Percentiles rank a stretch among this genome's conserved stretches.
phyloP scores from a whole-genome alignment of 2,888 invertebrate genomes.

The Lumbricus terrestris region DNA sequence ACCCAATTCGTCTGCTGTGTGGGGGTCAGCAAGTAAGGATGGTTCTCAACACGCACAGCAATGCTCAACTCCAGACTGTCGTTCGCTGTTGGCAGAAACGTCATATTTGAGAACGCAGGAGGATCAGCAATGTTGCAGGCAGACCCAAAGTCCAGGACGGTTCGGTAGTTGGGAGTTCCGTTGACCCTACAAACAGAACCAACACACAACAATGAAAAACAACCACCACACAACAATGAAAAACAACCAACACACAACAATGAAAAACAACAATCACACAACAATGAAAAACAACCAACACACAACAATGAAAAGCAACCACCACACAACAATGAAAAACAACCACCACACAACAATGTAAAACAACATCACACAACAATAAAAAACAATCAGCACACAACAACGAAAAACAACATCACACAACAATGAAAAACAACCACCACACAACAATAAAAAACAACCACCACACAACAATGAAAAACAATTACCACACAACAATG shows the following conservation, averaged over 20 bases:
- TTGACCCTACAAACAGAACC: neutral
- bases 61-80: constrained; percentile 28
- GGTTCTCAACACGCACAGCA: constrained; percentile 40
- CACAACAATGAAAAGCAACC: too few relatives aligned
- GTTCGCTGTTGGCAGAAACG: constrained; percentile 18
- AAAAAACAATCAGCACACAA: too few relatives aligned
- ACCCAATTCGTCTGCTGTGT: constrained; percentile 7
- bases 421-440: too few relatives aligned
- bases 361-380: too few relatives aligned
- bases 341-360: too few relatives aligned
- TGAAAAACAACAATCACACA: too few relatives aligned
- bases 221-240: neutral
- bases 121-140: constrained; percentile 23
- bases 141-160: constrained; percentile 19
- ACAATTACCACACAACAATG: too few relatives aligned
- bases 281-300: too few relatives aligned
- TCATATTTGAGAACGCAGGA: neutral
- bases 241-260: neutral
- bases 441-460: too few relatives aligned
- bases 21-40: constrained; percentile 33
- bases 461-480: too few relatives aligned
- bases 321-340: too few relatives aligned
- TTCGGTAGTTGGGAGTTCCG: constrained; percentile 12
- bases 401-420: too few relatives aligned
- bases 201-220: neutral